These are phyloP conservation scores for Poeciliopsis paucimaculata DNA, from an alignment of 2,797 vertebrate species.

Conservation along the genomic window DNA sequence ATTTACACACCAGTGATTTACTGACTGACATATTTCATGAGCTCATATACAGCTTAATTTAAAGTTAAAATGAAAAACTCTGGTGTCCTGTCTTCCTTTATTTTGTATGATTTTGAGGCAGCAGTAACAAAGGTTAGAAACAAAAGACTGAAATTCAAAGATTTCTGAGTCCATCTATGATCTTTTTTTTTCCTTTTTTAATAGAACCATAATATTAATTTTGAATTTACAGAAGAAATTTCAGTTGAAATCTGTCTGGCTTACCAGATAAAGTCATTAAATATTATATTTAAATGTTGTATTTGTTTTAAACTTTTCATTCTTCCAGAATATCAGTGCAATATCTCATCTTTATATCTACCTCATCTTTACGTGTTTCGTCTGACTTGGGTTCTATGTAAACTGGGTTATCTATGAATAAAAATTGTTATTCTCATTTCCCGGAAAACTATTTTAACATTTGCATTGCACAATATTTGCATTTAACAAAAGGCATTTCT, in stretches of 20 bases:
- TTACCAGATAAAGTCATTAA: not conserved
- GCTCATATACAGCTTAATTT: no score
- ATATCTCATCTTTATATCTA: no score
- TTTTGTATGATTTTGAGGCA: not conserved
- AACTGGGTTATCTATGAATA: not conserved
- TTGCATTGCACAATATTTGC: not conserved
- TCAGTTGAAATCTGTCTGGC: not conserved
- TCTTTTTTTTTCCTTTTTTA: no score
- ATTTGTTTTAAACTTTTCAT: not conserved
- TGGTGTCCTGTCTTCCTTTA: not conserved
- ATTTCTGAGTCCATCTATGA: not conserved
- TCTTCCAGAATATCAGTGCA: not conserved
- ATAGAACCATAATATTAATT: not conserved
- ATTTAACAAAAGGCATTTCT: not conserved
- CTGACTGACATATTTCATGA: not conserved
- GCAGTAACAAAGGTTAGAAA: not conserved
- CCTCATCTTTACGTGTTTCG: not conserved
- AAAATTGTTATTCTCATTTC: not conserved
- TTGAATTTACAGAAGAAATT: not conserved
- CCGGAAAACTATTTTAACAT: not conserved
- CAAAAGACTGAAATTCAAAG: not conserved
- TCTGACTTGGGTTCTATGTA: not conserved
- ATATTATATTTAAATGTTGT: not conserved
- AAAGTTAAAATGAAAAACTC: no score
- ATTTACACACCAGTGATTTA: not conserved